Evolutionary conservation across 2,113 vertebrate species (phyloP).

Genomic region (Ailurus styani): DNA sequence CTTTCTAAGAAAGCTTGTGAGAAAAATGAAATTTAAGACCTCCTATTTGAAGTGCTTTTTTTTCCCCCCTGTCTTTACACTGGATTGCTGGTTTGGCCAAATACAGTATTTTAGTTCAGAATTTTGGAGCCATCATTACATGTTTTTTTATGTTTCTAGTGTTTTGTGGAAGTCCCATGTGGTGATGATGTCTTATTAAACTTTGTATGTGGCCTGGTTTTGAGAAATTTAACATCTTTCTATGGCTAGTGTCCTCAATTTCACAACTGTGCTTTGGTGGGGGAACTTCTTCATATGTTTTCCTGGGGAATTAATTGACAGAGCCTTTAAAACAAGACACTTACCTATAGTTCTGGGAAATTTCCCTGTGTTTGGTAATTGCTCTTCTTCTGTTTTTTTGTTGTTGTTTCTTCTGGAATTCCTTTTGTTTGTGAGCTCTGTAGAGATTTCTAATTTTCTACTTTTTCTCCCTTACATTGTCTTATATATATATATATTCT

Average conservation of each 20-base stretch:
- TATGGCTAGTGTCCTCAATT: not conserved
- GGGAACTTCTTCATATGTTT: not conserved
- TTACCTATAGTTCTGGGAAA: not conserved
- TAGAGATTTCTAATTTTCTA: not conserved
- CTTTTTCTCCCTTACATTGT: not conserved
- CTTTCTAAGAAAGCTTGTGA: constrained; percentile 13
- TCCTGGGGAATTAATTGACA: not conserved
- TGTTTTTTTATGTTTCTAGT: not conserved
- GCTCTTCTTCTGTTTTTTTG: not conserved
- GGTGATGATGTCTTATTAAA: not conserved
- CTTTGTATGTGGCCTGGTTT: not conserved
- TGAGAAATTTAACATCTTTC: not conserved
- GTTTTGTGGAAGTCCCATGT: not conserved
- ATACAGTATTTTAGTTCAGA: not conserved
- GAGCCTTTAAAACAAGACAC: not conserved
- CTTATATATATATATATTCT: not conserved
- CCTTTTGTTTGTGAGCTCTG: not conserved
- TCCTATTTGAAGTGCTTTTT: not conserved
- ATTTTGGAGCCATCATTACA: not conserved
- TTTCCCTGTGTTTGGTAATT: not conserved
- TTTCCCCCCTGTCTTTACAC: not conserved
- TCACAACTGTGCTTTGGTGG: not conserved
- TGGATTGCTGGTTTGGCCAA: not conserved
- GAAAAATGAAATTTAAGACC: constrained; percentile 6
- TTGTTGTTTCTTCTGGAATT: not conserved